phyloP scores from a whole-genome alignment of 2,113 vertebrate species.

The Willisornis vidua region DNA sequence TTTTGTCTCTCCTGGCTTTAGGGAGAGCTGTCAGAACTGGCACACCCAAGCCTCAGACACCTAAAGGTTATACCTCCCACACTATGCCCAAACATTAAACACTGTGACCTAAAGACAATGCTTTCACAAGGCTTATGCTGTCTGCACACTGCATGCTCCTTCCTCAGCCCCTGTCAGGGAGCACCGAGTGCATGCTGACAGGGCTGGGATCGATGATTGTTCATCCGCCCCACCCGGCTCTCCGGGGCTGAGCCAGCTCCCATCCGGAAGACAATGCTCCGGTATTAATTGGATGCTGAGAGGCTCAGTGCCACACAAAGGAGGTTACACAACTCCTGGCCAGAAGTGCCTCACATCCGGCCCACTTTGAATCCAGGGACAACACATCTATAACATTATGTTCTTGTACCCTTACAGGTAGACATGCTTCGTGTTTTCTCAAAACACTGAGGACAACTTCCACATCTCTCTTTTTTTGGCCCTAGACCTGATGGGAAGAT shows the following conservation, averaged over 20 bases:
- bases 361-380: neutral
- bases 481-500: neutral
- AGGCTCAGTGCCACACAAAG: neutral
- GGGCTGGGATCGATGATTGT: fast-evolving
- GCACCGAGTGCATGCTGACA: fast-evolving
- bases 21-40: neutral
- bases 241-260: neutral
- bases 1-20: neutral
- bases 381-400: neutral
- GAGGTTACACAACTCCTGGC: neutral
- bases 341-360: neutral
- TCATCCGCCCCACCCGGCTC: neutral
- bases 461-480: neutral
- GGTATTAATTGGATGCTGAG: neutral
- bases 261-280: neutral
- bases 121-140: no score
- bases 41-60: neutral
- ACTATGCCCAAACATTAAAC: neutral
- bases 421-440: neutral
- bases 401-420: neutral
- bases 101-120: fast-evolving
- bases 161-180: neutral
- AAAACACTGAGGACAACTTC: neutral
- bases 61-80: neutral
- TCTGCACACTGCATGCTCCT: neutral